Percentiles rank a stretch among this genome's conserved stretches.
phyloP scores from a whole-genome alignment of 1,140 invertebrate genomes.

The Saccostrea cuccullata region DNA sequence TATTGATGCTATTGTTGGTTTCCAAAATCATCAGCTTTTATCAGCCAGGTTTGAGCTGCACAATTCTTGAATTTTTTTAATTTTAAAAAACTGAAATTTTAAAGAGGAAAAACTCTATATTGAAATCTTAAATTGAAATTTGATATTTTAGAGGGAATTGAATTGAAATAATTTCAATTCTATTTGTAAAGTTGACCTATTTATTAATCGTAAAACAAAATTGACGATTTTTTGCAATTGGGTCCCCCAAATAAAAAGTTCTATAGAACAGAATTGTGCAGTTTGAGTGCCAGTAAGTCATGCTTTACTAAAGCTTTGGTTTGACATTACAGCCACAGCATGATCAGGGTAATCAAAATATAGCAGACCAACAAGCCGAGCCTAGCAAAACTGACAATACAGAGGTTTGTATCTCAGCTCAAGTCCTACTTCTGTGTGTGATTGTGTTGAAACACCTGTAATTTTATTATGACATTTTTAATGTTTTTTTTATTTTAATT shows the following conservation, averaged over 20 bases:
- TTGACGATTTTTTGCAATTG: not conserved
- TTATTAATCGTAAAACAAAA: not conserved
- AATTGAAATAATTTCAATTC: no score
- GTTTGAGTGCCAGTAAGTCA: not conserved
- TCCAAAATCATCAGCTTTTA: not conserved
- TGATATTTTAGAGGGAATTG: not conserved
- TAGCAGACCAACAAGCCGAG: slow-evolving; percentile 25
- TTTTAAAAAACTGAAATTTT: not conserved
- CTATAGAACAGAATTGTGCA: slow-evolving; percentile 5
- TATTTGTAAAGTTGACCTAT: no score
- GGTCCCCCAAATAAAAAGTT: not conserved
- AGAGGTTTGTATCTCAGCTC: slow-evolving; percentile 32
- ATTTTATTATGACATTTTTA: not conserved
- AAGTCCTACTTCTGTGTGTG: not conserved
- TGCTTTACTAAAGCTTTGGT: slow-evolving; percentile 50
- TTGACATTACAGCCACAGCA: slow-evolving; percentile 56
- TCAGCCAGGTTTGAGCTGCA: slow-evolving; percentile 24
- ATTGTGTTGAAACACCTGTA: not conserved
- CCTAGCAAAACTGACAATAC: not conserved
- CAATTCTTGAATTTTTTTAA: not conserved
- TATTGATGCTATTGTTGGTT: slow-evolving; percentile 6
- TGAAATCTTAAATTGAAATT: not conserved
- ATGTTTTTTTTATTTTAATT: not conserved
- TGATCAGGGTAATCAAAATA: slow-evolving; percentile 43
- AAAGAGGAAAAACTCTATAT: not conserved